A percentile compares a stretch with the other conserved stretches of the same genome.
Evolutionary conservation across 2,797 vertebrate species (phyloP).

Genomic region (Gambelia wislizenii): DNA sequence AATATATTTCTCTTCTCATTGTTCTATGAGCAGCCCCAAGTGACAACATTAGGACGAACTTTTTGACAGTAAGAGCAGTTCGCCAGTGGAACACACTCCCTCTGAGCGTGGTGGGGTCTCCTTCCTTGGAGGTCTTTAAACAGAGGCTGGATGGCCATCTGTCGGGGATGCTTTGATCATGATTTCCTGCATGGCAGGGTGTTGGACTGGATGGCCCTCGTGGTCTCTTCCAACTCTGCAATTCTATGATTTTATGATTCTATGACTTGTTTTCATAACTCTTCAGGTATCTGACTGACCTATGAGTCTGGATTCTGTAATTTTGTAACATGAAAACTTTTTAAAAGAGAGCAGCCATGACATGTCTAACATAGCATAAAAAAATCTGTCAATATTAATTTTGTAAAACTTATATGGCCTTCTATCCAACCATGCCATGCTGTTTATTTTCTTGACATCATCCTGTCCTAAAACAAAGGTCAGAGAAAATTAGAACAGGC

Average conservation of each 20-base stretch:
- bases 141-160: too few species aligned
- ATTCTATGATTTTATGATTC: too few species aligned
- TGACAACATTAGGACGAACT: too few species aligned
- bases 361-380: conserved; percentile 6
- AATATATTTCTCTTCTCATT: neutral
- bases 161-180: too few species aligned
- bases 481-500: neutral
- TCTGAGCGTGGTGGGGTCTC: too few species aligned
- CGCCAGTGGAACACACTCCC: too few species aligned
- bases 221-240: too few species aligned
- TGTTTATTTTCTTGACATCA: conserved; percentile 7
- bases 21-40: neutral
- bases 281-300: neutral
- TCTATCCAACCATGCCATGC: neutral
- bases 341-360: conserved; percentile 14
- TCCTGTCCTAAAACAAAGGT: neutral
- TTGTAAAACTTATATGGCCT: conserved; percentile 5
- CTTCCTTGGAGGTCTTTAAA: too few species aligned
- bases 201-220: too few species aligned
- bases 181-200: too few species aligned
- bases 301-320: neutral
- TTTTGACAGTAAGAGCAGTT: too few species aligned
- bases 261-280: neutral
- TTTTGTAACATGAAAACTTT: neutral
- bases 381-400: conserved; percentile 14